Evolutionary conservation across 2,888 invertebrate species (phyloP), one percentile per base, ranked within the genome.

Genomic region (Drosophila dives): DNA sequence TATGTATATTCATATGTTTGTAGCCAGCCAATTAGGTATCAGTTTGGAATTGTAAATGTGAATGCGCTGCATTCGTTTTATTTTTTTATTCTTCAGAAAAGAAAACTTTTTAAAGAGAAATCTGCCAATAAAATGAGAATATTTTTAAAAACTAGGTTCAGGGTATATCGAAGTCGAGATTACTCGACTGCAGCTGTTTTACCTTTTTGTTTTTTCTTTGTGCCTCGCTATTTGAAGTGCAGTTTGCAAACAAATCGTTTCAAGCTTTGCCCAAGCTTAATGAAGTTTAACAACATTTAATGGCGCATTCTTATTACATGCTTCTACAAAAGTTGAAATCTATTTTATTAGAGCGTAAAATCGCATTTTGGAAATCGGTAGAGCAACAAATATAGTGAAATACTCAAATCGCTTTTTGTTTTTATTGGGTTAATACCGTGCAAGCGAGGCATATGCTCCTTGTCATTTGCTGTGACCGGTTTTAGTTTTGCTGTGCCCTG

Each of bases 321-420:
- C 61, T 67, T 61, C 55, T 36, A 20, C 49, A 50, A 77, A 83
- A 89, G 68, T 81, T 86, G 64, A 56, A 45, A 64, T 66, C 68
- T 69, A 75, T 89, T 86, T 85, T 85, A 85, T 85, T 85, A 78
- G 85, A 85, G 85, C 85, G 81, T 72, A 64, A 89, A 90, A 90
- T 90, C 75, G 81, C 45, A 53, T 70, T 89, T 81, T 67, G 60
- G 36, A 66, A 62, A 63, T 64, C 20, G 55, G 62, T 48, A n/a
- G 50, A 53, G 20, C 53, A 73, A 38, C 42, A 54, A 42, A 40
- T n/a, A 29, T 53, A 50, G 32, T 53, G 7, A 33, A 48, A 36
- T 26, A 32, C 26, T 33, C 7, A 12, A 23, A 10, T 38, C 1
- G 20, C 29, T 17, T 32, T 68, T 23, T 10, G 23, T 49, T 54